These are phyloP conservation scores for Carcharodon carcharias DNA, from an alignment of 2,797 vertebrate species.

Conservation along the genomic window DNA sequence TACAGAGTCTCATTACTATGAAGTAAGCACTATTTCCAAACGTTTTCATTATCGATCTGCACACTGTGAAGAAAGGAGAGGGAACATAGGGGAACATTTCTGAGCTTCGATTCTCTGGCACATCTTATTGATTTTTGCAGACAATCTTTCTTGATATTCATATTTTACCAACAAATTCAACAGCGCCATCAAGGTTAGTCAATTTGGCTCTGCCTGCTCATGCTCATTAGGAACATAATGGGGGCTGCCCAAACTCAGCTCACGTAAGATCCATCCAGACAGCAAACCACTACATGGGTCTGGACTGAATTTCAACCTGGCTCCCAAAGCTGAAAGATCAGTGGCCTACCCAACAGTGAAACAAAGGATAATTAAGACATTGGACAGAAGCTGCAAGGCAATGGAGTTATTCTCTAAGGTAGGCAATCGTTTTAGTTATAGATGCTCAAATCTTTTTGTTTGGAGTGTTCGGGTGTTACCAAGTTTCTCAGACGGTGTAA, in stretches of 20 bases:
- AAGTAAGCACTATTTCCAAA: not conserved
- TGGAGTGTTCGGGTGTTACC: not conserved
- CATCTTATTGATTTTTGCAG: not conserved
- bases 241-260: not conserved
- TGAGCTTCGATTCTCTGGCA: not conserved
- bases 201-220: not conserved
- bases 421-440: not conserved
- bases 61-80: not conserved
- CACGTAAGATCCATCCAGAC: not conserved
- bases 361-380: not conserved
- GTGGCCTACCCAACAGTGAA: not conserved
- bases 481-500: not conserved
- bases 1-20: not conserved
- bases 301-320: not conserved
- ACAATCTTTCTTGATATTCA: not conserved
- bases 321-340: not conserved
- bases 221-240: not conserved
- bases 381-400: not conserved
- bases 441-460: not conserved
- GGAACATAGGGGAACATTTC: not conserved
- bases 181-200: too few relatives aligned
- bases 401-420: not conserved
- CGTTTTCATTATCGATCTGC: not conserved
- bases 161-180: not conserved
- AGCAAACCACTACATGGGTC: not conserved